Percentiles rank a stretch among this genome's conserved stretches.
Conservation (phyloP, 2,113 vertebrate genomes). For the Phoxinus phoxinus region DNA sequence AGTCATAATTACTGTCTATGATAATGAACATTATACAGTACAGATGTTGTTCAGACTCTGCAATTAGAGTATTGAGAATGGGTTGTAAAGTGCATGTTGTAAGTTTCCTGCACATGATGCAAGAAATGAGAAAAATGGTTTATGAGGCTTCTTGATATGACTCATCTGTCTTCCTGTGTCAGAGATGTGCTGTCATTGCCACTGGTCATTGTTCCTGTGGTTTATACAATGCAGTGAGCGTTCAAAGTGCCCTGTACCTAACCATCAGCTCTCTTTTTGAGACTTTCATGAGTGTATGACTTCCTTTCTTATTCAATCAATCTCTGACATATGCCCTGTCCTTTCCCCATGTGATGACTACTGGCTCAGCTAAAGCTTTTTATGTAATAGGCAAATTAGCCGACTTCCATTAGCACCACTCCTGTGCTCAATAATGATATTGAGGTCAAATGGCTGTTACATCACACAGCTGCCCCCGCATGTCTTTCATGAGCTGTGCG, state of each 20-base stretch:
- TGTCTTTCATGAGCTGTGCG: not conserved
- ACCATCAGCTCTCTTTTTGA: slow-evolving; percentile 75
- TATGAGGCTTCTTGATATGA: not conserved
- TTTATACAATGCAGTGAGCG: slow-evolving; percentile 58
- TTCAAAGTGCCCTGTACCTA: slow-evolving; percentile 76
- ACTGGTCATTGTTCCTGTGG: slow-evolving; percentile 73
- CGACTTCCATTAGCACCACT: not conserved
- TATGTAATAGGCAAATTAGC: slow-evolving; percentile 31
- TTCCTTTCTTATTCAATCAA: not conserved
- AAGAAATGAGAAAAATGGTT: not conserved
- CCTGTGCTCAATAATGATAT: slow-evolving; percentile 11
- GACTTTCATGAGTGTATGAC: slow-evolving; percentile 78
- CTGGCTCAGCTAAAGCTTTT: not conserved
- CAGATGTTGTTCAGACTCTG: not conserved
- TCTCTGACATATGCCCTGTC: not conserved
- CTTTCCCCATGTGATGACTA: not conserved
- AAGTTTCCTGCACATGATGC: not conserved
- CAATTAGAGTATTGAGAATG: too few species aligned
- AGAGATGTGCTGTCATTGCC: slow-evolving; percentile 74
- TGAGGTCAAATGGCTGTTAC: slow-evolving; percentile 15
- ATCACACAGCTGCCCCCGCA: slow-evolving; percentile 25
- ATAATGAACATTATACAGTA: not conserved
- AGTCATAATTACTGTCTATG: not conserved
- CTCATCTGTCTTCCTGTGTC: slow-evolving; percentile 34
- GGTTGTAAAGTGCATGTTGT: not conserved